Base-by-base conservation (phyloP, 2,113 vertebrate genomes). In the Corythornis madagascariensis region DNA sequence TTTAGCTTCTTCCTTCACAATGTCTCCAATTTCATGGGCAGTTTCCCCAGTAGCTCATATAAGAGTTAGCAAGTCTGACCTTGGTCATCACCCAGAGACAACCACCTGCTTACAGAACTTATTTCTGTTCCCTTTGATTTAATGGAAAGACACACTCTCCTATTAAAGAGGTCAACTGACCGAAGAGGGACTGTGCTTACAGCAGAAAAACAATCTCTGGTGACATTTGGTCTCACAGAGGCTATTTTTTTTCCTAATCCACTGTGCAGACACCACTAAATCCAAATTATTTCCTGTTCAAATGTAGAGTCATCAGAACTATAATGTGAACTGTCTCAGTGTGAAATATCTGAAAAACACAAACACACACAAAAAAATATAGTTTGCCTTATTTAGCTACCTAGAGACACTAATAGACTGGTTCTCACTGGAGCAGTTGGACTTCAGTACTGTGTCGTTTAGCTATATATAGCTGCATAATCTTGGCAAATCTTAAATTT, bases 111-210 rank as follows among this genome's bases (percentile, higher is more conserved):
- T 88, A 82, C 47, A 71, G 75, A 79, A 90, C 75, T 67, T 71
- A 90, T 67, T 88, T 83, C 67, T 79, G 31, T 63, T 90, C 28
- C 18, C 19, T 95, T 90, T 88, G 53, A 92, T 90, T 92, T 94
- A 92, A 71, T 72, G 72, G 67, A 83, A 88, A 52, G 74, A 91
- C 82, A 84, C 61, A 56, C 48, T 72, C 63, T 83, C 31, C 59
- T 59, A 38, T 83, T 71, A 78, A 85, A 93, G 33, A 88, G 61
- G 75, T 87, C 88, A 72, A 47, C 22, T 69, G 38, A 80, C 88
- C 73, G 74, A 79, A 82, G 38, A 85, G 31, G 53, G 25, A 61
- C 43, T 61, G 52, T 82, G 38, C n/a, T 69, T 76, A 92, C 11
- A 50, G 48, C 19, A 60, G 28, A 28, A 31, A 71, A 84, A 81